A percentile compares a stretch with the other conserved stretches of the same genome.
These are phyloP conservation scores for Druceiella hillmani DNA, from an alignment of 2,888 invertebrate species.

Conservation along the genomic window DNA sequence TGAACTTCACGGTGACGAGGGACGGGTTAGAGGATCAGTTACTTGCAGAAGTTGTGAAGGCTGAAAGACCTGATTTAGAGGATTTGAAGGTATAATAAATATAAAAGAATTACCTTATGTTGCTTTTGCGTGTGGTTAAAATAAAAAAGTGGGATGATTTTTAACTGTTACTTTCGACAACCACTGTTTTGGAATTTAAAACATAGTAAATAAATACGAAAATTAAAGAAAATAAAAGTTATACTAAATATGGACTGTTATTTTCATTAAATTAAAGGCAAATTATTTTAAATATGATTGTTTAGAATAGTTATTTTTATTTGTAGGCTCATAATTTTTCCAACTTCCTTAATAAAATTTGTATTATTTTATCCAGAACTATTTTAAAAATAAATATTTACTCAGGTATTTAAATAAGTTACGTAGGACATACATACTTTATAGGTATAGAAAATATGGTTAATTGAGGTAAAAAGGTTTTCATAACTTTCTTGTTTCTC, in stretches of 20 bases:
- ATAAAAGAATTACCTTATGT: background rate
- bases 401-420: too few relatives aligned
- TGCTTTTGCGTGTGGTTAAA: too few relatives aligned
- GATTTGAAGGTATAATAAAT: conserved; percentile 70
- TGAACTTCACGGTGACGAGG: conserved; percentile 95
- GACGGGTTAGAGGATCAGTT: conserved; percentile 95
- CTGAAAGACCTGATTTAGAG: conserved; percentile 93
- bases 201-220: background rate
- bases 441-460: too few relatives aligned
- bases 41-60: conserved; percentile 93
- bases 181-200: background rate
- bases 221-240: conserved; percentile 5
- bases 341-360: too few relatives aligned
- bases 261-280: conserved; percentile 6
- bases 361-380: too few relatives aligned
- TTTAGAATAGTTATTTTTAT: too few relatives aligned
- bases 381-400: too few relatives aligned
- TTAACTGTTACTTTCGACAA: background rate
- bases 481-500: conserved; percentile 5
- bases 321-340: too few relatives aligned
- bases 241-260: conserved; percentile 6
- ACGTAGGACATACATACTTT: too few relatives aligned
- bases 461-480: conserved; percentile 4
- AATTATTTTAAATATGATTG: too few relatives aligned
- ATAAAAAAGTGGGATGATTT: background rate